Evolutionary conservation across 2,113 vertebrate genomes (phyloP), one percentile per base, ranked within the genome.

Genomic region (Notothenia coriiceps): DNA sequence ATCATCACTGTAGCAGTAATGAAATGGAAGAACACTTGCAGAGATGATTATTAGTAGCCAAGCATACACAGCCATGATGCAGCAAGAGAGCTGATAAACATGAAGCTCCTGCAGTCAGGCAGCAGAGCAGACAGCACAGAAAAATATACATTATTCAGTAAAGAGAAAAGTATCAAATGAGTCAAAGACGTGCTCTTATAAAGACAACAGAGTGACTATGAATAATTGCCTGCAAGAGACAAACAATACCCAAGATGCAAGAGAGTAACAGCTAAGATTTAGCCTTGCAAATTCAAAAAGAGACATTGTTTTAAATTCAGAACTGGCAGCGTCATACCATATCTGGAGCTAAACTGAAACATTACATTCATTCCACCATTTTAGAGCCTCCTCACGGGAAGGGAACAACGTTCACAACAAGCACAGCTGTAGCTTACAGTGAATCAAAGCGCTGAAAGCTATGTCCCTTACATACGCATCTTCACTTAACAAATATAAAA

Each of bases 21-120:
- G 83, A 86, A 78, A 88, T 83, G 83, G 84, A 80, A 80, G 61
- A 74, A 81, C 85, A 17, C 25, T 55, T 83, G 68, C 79, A 77
- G 84, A 78, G 80, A 86, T 79, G 80, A 83, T 88, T 77, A 87
- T 79, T 86, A 89, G 82, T 69, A 90, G 90, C 84, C 77, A 83
- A 90, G 80, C 84, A 81, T 2, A 79, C 62, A 73, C 68, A 79
- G 76, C 40, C 68, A 66, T 5, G 25, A 84, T 72, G 81, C 90
- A 89, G 65, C 61, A 40, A 72, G 74, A 79, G 80, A 77, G 63
- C 73, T 6, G 71, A 79, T 70, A 74, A 74, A 82, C 72, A 73
- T 1, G 59, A 57, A 63, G 64, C 63, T 52, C 54, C 44, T 82
- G 12, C 65, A 12, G 46, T 73, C 65, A 76, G 69, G 55, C 79